Base-by-base conservation (phyloP, 2,797 vertebrate species). In the Hyperoplus immaculatus region DNA sequence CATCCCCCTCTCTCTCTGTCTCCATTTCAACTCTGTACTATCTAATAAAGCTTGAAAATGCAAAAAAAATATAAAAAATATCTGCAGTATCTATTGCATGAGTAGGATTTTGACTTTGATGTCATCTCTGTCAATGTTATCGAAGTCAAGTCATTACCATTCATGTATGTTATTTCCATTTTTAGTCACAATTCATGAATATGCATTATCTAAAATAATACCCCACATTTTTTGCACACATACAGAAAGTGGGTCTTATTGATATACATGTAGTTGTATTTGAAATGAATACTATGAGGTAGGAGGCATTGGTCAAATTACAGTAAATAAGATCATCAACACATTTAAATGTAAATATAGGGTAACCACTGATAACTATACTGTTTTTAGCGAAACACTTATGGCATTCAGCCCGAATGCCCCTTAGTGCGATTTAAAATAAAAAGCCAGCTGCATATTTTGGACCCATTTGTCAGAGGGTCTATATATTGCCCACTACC, bases 71-170 rank as follows among this genome's bases (percentile, higher is more conserved):
- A 29, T 29, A 29, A 29, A 29, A 29, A 29, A 29, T 3, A 29
- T 29, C 29, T 46, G 4, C 8, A n/a, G 15, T 42, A 65, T 59
- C 8, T 42, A 38, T 47, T 62, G n/a, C 42, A 66, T 69, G 39
- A 62, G 58, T 53, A 51, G 39, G 18, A 65, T 54, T 70, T 54
- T 55, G 43, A 71, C 74, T 57, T 57, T 18, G 11, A 36, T 18
- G 9, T 61, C 18, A 56, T 53, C 16, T 41, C 41, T 60, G 8
- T 41, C 38, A 53, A 54, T 45, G 72, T 53, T 12, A 50, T 70
- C 2, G 45, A 36, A 50, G 46, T 58, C 4, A n/a, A 59, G 41
- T 58, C 21, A 56, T 67, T 38, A 42, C 54, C 21, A 14, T 7
- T 43, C 8, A 41, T 66, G 2, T 9, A 43, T 12, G 42, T 4